Percentiles rank a stretch among this genome's conserved stretches.
phyloP scores from a whole-genome alignment of 1,140 invertebrate genomes.

The Portunus trituberculatus region DNA sequence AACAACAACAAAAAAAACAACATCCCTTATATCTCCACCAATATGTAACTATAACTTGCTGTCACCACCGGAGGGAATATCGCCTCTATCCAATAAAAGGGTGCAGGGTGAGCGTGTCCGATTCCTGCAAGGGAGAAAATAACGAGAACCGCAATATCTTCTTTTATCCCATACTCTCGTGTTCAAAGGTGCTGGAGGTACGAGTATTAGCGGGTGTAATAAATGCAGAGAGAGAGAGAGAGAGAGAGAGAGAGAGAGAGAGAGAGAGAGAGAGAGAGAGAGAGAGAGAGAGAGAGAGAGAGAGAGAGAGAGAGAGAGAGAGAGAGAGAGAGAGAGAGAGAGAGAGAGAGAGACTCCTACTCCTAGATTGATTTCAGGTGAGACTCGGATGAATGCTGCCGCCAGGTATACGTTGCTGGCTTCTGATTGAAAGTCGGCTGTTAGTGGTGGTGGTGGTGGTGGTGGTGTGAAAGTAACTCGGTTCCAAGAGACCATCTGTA shows the following conservation, averaged over 20 bases:
- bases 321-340: slow-evolving; percentile 20
- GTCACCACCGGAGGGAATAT: too few relatives aligned
- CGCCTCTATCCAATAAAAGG: too few relatives aligned
- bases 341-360: background rate
- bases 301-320: slow-evolving; percentile 13
- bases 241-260: too few relatives aligned
- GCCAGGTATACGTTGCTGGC: background rate
- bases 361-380: slow-evolving; percentile 22
- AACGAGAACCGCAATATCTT: too few relatives aligned
- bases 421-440: background rate
- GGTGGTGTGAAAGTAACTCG: too few relatives aligned
- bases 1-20: too few relatives aligned
- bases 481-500: too few relatives aligned
- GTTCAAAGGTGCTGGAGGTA: background rate
- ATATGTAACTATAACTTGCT: too few relatives aligned
- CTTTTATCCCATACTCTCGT: background rate
- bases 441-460: background rate
- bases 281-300: slow-evolving; percentile 20
- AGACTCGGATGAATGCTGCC: background rate
- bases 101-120: too few relatives aligned
- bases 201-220: background rate
- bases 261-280: too few relatives aligned
- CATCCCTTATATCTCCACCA: too few relatives aligned
- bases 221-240: background rate
- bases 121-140: too few relatives aligned